Base-by-base conservation (phyloP, 2,797 vertebrate genomes). In the Syncerus caffer region DNA sequence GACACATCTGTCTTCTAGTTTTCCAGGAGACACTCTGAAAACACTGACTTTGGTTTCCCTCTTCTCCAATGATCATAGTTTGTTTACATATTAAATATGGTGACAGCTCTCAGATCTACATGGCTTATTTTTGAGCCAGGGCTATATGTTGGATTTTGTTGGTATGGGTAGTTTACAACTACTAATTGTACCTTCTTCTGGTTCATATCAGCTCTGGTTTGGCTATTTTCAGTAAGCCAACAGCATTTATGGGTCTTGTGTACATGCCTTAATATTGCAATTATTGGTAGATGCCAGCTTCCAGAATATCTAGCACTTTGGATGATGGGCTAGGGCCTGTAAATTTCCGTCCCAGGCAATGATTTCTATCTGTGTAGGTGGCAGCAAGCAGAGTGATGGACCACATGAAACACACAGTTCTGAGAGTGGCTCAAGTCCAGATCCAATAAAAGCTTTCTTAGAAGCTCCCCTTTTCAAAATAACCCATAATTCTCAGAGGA, bases 381-480 rank as follows among this genome's bases (percentile, higher is more conserved):
- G 85, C 50, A 95, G 45, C 53, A 96, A 96, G 89, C 80, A 94
- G 82, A 92, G 38, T 74, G 47, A 91, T 74, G 74, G 47, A 45
- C 29, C 67, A 82, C 42, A 53, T 79, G 79, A 98, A 97, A 94
- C 89, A 95, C 94, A 93, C 50, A 79, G 62, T 94, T 97, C 57
- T 31, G 90, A 85, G 78, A 83, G 82, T 92, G 85, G 82, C 88
- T 47, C 78, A 96, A 60, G 79, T 94, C 57, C 79, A 94, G 78
- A 96, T 89, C 23, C 74, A 94, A 60, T 90, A 93, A 93, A 74
- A 94, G n/a, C 71, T 97, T 96, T 94, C 83, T 96, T 96, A 94
- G 82, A 97, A 90, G 71, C 78, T 91, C 71, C 84, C 58, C 47
- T 96, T 87, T 96, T 62, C 42, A 42, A 92, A 96, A 93, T 21